Evolutionary conservation across 1,140 invertebrate genomes (phyloP), one percentile per base, ranked within the genome.

Genomic region (Drosophila mauritiana): DNA sequence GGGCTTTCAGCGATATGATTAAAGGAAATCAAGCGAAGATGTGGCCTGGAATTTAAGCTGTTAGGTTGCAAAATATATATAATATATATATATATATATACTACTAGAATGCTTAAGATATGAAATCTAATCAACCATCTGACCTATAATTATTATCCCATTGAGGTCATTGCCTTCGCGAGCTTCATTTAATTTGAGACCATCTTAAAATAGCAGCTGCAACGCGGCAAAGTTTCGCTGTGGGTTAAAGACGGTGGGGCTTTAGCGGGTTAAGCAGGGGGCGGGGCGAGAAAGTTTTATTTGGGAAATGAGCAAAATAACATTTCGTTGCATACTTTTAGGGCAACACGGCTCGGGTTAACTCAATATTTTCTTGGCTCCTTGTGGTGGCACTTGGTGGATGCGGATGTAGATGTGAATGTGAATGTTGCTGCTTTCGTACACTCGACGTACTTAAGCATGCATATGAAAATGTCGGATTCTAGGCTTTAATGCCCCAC

Each of bases 291-390:
- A 54, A 73, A 63, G 57, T 74, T 73, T 70, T 49, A 40, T 51
- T 69, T 39, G 12, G 68, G 51, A 57, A 57, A 57, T 70, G 68
- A 42, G 68, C 36, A 70, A 72, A 72, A 72, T 70, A 72, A 70
- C 68, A 70, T 70, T 70, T 69, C 67, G 56, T 70, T 70, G 64
- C 67, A 57, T 57, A 72, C 51, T 74, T 73, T 63, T 74, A 74
- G 69, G 55, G 70, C 57, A 42, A 25, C 37, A 58, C 51, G 37
- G 42, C 57, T 63, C 25, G 72, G 68, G 70, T 73, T 74, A 74
- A 74, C 72, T 74, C 37, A 74, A 74, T 74, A 74, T 74, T 74
- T 74, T 74, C 58, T 74, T 74, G 51, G 58, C 52, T 74, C 46
- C 69, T 64, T 64, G 70, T 55, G 59, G 70, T 55, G 59, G 45